Evolutionary conservation across 2,797 vertebrate species (phyloP).

Genomic region (Knipowitschia caucasica): DNA sequence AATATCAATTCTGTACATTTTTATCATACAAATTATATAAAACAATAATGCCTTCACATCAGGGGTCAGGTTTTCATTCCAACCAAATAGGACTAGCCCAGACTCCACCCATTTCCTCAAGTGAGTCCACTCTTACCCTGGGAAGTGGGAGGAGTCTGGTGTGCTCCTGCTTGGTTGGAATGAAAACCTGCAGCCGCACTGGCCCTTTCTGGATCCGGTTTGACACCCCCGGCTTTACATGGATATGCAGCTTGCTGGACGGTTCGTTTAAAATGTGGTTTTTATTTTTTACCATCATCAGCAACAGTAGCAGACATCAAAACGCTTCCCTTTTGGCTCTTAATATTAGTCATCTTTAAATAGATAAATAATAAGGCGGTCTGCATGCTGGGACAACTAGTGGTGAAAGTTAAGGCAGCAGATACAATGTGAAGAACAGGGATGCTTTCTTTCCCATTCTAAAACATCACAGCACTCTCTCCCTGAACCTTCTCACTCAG

Average conservation of each 20-base stretch:
- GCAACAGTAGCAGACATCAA: slow-evolving; percentile 16
- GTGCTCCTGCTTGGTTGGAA: too few relatives aligned
- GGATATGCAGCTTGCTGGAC: slow-evolving; percentile 13
- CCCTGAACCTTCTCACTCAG: too few relatives aligned
- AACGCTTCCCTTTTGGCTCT: slow-evolving; percentile 5
- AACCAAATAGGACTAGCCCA: too few relatives aligned
- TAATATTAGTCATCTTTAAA: slow-evolving; percentile 17
- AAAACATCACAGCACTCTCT: slow-evolving; percentile 10
- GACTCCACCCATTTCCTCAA: too few relatives aligned
- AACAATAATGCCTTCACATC: slow-evolving; percentile 24
- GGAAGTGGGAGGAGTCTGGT: too few relatives aligned
- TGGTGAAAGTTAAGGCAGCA: slow-evolving; percentile 55
- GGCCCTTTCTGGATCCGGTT: too few relatives aligned
- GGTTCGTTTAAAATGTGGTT: slow-evolving; percentile 23
- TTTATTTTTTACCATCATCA: slow-evolving; percentile 15
- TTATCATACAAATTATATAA: slow-evolving; percentile 32
- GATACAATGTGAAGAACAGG: slow-evolving; percentile 35
- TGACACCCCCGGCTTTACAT: too few relatives aligned
- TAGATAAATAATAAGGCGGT: slow-evolving; percentile 45
- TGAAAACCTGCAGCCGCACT: too few relatives aligned
- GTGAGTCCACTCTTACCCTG: too few relatives aligned
- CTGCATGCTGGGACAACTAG: slow-evolving; percentile 65
- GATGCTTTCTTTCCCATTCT: slow-evolving; percentile 19
- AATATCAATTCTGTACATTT: slow-evolving; percentile 36
- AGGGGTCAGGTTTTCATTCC: too few relatives aligned